Conservation (phyloP, 2,888 invertebrate genomes). For the Napeogenes sylphis region DNA sequence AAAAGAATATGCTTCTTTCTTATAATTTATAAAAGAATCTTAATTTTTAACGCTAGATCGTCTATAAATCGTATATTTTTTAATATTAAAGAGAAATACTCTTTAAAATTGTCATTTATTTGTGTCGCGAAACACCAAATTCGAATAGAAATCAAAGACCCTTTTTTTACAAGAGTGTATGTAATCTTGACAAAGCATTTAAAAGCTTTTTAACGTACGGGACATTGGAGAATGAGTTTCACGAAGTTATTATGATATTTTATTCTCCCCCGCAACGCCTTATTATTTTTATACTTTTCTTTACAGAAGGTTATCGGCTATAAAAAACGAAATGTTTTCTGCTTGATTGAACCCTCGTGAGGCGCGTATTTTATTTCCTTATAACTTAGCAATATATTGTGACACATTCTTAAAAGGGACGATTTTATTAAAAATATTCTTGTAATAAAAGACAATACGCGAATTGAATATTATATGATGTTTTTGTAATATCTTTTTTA, state of each 20-base stretch:
- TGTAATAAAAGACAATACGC: conserved; percentile 4
- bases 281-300: conserved; percentile 73
- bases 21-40: no score
- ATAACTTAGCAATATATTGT: conserved; percentile 36
- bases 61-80: background rate
- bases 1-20: no score
- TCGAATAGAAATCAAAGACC: conserved; percentile 50
- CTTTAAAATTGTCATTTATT: conserved; percentile 67
- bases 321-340: conserved; percentile 68
- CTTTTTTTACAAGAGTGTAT: conserved; percentile 29
- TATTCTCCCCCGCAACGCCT: conserved; percentile 63
- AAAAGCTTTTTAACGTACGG: conserved; percentile 50
- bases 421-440: conserved; percentile 7
- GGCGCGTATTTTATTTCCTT: conserved; percentile 52
- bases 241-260: conserved; percentile 65
- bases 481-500: conserved; percentile 8
- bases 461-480: conserved; percentile 4
- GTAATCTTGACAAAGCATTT: conserved; percentile 43
- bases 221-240: conserved; percentile 55
- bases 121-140: conserved; percentile 54
- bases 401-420: conserved; percentile 30
- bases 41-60: no score
- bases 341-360: conserved; percentile 64
- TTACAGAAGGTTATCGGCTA: conserved; percentile 66
- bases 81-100: no score